A percentile compares a stretch with the other conserved stretches of the same genome.
Conservation (phyloP, 1,140 invertebrate species). For the Trinorchestia longiramus region DNA sequence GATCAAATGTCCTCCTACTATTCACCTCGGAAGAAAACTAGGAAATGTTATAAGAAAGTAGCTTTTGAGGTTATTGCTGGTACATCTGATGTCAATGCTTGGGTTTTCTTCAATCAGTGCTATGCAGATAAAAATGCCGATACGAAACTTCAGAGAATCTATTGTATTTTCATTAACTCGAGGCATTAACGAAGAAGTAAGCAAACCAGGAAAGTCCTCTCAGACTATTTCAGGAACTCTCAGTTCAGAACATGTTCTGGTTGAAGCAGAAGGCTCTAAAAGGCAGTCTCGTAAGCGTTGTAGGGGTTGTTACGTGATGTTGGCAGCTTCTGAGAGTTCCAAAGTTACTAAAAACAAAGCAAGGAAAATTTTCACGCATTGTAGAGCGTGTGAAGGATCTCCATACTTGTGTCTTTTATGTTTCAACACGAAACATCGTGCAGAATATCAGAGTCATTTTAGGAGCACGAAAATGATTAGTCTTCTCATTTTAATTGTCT, state of each 20-base stretch:
- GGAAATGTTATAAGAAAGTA: constrained; percentile 62
- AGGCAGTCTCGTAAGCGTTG: constrained; percentile 51
- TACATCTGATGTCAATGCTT: constrained; percentile 58
- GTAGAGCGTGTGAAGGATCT: constrained; percentile 42
- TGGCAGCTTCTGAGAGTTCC: neutral
- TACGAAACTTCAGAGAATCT: neutral
- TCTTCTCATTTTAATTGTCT: too few species aligned
- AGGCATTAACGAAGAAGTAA: neutral
- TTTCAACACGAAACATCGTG: constrained; percentile 51
- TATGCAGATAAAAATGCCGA: neutral
- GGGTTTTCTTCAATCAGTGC: constrained; percentile 48
- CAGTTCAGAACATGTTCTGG: neutral
- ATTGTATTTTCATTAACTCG: neutral
- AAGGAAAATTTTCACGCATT: constrained; percentile 56
- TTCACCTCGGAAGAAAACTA: constrained; percentile 66
- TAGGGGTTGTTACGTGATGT: constrained; percentile 53
- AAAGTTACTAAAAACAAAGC: constrained; percentile 55
- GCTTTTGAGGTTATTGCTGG: constrained; percentile 57
- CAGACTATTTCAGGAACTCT: neutral
- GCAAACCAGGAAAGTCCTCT: neutral
- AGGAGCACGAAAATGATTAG: too few species aligned
- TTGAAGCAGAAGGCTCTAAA: constrained; percentile 33
- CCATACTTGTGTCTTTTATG: constrained; percentile 26
- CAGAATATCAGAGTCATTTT: too few species aligned
- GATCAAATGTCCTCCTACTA: constrained; percentile 70